These are phyloP conservation scores for Daboia siamensis DNA, from an alignment of 2,113 vertebrate species.

Conservation along the genomic window DNA sequence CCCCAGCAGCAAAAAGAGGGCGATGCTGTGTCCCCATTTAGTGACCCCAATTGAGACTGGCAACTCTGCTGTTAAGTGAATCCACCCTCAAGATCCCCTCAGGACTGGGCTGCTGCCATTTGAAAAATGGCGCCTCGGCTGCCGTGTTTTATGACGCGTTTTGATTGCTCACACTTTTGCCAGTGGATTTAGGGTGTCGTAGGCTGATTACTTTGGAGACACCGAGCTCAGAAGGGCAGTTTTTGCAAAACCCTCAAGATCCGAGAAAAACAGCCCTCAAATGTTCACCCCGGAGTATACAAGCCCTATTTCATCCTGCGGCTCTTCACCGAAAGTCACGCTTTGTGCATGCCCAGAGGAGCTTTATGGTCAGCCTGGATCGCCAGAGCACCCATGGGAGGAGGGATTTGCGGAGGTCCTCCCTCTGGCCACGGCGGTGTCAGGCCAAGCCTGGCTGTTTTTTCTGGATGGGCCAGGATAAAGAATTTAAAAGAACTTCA, in stretches of 20 bases:
- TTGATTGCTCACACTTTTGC: not conserved
- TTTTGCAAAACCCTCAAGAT: not conserved
- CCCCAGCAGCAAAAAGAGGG: no score
- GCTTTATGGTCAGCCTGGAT: not conserved
- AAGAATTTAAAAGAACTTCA: not conserved
- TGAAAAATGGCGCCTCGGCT: not conserved
- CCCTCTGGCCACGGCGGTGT: not conserved
- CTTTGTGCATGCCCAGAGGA: not conserved
- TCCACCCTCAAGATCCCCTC: not conserved
- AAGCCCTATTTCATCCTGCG: not conserved
- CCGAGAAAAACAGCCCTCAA: not conserved
- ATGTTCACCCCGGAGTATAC: not conserved
- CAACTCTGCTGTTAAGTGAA: not conserved
- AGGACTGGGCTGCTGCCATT: not conserved
- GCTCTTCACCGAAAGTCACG: not conserved
- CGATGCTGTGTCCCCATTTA: not conserved
- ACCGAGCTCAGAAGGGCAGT: not conserved
- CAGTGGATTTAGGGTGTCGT: not conserved
- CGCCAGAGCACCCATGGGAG: not conserved
- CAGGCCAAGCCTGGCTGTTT: not conserved
- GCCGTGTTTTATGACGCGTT: not conserved
- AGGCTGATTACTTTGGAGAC: not conserved
- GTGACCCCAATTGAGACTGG: not conserved
- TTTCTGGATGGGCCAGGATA: not conserved
- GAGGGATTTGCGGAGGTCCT: not conserved